Conservation (phyloP, 1,140 invertebrate species). For the Drosophila paulistorum region DNA sequence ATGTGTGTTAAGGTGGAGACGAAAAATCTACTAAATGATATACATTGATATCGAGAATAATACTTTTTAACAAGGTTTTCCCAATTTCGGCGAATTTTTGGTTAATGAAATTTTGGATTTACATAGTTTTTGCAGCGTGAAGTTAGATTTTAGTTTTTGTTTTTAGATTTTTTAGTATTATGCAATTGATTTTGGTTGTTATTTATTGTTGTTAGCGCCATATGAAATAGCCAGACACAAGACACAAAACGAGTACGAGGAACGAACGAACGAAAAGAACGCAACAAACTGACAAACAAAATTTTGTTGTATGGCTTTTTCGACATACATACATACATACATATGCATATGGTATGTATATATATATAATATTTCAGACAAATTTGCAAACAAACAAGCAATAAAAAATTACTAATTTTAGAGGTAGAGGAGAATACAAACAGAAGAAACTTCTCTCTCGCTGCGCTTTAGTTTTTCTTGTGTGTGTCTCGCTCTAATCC, state of each 20-base stretch:
- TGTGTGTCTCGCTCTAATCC: slow-evolving; percentile 8
- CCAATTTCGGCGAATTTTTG: too few species aligned
- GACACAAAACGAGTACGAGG: slow-evolving; percentile 32
- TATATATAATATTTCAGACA: slow-evolving; percentile 2
- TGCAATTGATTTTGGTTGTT: background rate
- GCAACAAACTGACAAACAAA: slow-evolving; percentile 52
- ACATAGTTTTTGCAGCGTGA: background rate
- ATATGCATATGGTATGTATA: background rate
- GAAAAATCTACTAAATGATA: slow-evolving; percentile 4
- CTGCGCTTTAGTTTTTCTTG: background rate
- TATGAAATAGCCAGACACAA: slow-evolving; percentile 44
- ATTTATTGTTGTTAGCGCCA: slow-evolving; percentile 12
- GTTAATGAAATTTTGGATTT: background rate
- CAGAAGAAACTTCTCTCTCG: slow-evolving; percentile 10
- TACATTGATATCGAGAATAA: background rate
- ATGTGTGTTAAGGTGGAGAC: background rate
- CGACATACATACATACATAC: background rate
- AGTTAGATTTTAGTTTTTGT: background rate
- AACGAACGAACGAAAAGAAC: slow-evolving; percentile 32
- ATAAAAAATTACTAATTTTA: slow-evolving; percentile 14
- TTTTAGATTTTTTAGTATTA: background rate
- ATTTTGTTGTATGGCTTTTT: background rate
- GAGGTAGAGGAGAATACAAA: background rate
- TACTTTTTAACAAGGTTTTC: too few species aligned
- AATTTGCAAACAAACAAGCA: slow-evolving; percentile 59